Base-by-base conservation (phyloP, 2,888 invertebrate genomes). In the Barypeithes pellucidus region DNA sequence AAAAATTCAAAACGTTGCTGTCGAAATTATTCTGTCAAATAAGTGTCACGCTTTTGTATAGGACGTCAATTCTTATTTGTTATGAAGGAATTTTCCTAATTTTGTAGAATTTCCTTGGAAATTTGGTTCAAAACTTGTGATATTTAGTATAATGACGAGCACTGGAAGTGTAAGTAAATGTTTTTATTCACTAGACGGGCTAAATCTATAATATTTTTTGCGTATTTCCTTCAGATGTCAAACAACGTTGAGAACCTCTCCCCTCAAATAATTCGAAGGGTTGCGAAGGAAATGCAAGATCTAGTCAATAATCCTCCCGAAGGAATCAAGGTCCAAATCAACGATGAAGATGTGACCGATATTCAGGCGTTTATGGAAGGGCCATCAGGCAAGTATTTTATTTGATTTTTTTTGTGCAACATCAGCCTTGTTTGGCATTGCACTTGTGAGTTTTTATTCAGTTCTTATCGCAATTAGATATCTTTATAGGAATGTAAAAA, bases 341-440 rank as follows among this genome's bases (percentile, higher is more conserved):
- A 96, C 82, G 97, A 97, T 79, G 93, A 95, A 84, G 97, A 98
- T 87, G 92, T 98, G 74, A 96, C 97, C 50, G 96, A 97, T 86
- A 95, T 98, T 81, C 94, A 96, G 84, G 97, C 97, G 16, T 90
- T 92, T 77, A 94, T 98, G 82, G 95, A 96, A 80, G 98, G 98
- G 0, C 98, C 97, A 72, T 82, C 84, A 78, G 84, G 85, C 86
- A 80, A 73, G 52, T 20, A 54, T 0, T 39, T 52, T 41, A 14
- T 22, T 50, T 61, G 8, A 18, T 1, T 14, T 22, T 60, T 29
- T 47, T 24, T 24, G 29, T 36, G 12, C 16, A 62, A 52, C 3
- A 29, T 41, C 29, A 52, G 16, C 22, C 14, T 39, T 33, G 14
- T 20, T 29, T 14, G 50, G 50, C 50, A n/a, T 41, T 18, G 12